A percentile compares a stretch with the other conserved stretches of the same genome.
These are phyloP conservation scores for Phoronis australis DNA, from an alignment of 2,888 invertebrate species.

Conservation along the genomic window DNA sequence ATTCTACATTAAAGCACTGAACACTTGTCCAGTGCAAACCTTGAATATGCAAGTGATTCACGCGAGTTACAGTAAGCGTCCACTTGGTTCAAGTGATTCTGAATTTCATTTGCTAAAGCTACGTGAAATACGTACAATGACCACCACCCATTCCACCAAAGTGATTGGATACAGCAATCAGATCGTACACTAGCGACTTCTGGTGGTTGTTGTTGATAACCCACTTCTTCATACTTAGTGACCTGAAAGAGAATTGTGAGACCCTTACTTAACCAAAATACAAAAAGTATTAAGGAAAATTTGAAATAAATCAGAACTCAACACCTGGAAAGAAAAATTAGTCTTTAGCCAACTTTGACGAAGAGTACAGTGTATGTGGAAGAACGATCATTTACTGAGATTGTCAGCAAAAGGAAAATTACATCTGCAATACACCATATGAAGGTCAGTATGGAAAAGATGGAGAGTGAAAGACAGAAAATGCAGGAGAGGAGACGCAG, in stretches of 20 bases:
- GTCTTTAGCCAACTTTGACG: not conserved
- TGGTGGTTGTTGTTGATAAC: slow-evolving; percentile 51
- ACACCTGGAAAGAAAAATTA: not conserved
- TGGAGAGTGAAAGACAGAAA: too few relatives aligned
- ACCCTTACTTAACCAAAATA: not conserved
- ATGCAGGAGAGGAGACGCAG: too few relatives aligned
- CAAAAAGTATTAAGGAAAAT: not conserved
- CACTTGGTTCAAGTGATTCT: not conserved
- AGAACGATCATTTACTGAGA: too few relatives aligned
- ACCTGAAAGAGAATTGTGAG: slow-evolving; percentile 24
- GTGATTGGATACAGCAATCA: slow-evolving; percentile 59
- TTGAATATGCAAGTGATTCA: not conserved
- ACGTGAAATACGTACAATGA: slow-evolving; percentile 42
- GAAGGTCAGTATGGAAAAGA: too few relatives aligned
- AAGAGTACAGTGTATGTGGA: too few relatives aligned
- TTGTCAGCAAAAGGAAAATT: too few relatives aligned
- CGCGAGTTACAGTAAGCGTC: not conserved
- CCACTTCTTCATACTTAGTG: slow-evolving; percentile 54
- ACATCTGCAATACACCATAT: too few relatives aligned
- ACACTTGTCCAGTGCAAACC: not conserved
- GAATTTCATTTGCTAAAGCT: not conserved
- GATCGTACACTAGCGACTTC: slow-evolving; percentile 53
- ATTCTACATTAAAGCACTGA: too few relatives aligned
- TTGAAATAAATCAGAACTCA: slow-evolving; percentile 13
- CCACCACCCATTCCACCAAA: slow-evolving; percentile 56